These are phyloP conservation scores for Spermophilus dauricus DNA, from an alignment of 2,113 vertebrate genomes.

Conservation along the genomic window DNA sequence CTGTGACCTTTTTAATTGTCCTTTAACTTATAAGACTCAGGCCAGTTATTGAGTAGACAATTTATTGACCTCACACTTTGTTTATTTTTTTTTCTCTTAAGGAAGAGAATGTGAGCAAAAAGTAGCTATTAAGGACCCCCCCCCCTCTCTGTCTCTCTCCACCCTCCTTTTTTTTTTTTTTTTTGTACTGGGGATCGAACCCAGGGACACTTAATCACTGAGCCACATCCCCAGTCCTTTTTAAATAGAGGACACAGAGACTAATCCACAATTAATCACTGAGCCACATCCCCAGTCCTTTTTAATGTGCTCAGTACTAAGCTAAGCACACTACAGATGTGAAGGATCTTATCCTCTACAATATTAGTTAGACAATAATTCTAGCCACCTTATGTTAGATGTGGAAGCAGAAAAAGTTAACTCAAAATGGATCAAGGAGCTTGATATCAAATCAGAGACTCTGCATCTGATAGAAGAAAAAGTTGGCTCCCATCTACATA, in stretches of 20 bases:
- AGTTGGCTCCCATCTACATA: no score
- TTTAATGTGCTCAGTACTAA: background rate
- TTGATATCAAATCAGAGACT: no score
- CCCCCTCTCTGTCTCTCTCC: background rate
- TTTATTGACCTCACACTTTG: background rate
- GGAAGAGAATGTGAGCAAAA: background rate
- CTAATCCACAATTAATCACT: no score
- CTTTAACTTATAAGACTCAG: background rate
- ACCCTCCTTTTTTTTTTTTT: no score
- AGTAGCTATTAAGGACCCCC: background rate
- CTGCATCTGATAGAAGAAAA: no score
- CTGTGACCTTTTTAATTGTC: background rate
- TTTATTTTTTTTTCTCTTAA: background rate
- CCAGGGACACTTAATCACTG: no score
- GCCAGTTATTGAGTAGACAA: background rate
- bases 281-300: no score
- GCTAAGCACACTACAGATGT: background rate
- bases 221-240: background rate
- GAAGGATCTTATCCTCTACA: background rate
- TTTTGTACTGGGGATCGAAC: no score
- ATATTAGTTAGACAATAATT: background rate
- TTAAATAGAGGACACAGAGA: no score
- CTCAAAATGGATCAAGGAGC: no score
- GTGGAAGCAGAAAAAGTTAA: background rate
- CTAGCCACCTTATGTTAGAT: background rate